Conservation (phyloP, 2,797 vertebrate species). For the Ficedula albicollis region DNA sequence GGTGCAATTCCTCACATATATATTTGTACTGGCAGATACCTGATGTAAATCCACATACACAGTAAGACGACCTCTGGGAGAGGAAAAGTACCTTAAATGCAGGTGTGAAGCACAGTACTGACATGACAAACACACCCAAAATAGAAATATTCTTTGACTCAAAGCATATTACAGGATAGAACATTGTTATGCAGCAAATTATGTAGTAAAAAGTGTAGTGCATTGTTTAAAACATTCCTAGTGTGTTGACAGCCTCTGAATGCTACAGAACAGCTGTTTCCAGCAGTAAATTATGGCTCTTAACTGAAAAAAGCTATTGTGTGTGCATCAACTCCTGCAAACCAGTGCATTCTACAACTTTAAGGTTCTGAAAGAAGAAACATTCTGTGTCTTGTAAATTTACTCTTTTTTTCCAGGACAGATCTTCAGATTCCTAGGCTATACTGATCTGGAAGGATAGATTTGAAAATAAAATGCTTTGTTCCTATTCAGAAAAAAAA, state of each 20-base stretch:
- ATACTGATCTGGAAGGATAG: background rate
- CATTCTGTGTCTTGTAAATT: background rate
- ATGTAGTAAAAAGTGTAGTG: background rate
- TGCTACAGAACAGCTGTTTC: background rate
- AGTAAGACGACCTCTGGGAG: background rate
- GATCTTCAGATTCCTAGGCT: background rate
- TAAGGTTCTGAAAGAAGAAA: background rate
- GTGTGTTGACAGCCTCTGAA: background rate
- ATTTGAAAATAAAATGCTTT: background rate
- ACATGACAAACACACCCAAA: background rate
- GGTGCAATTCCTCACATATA: background rate
- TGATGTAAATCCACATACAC: background rate
- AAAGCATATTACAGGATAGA: background rate
- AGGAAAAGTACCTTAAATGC: background rate
- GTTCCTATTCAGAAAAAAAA: background rate
- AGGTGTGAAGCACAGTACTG: background rate
- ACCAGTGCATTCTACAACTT: background rate
- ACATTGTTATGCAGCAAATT: background rate
- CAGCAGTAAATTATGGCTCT: background rate
- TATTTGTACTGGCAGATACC: background rate
- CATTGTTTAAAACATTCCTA: background rate
- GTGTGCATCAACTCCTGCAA: background rate
- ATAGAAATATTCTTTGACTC: background rate
- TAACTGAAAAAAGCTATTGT: background rate
- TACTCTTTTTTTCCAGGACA: background rate